Base-by-base conservation (phyloP, 2,797 vertebrate species). In the Falco berigora region DNA sequence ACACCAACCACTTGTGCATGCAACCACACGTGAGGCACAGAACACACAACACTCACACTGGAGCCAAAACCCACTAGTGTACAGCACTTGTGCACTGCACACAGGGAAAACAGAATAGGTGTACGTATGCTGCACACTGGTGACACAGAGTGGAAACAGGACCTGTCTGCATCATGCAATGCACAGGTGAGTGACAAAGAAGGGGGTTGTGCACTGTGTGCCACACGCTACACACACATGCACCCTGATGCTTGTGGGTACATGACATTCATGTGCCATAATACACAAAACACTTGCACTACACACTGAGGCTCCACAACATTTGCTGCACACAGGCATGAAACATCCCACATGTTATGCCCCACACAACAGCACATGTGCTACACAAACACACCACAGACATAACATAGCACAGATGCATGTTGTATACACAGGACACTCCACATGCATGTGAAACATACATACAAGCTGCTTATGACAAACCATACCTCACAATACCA, bases 1-100 rank as follows among this genome's bases (percentile, higher is more conserved):
- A 66, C n/a, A 69, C 23, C 18, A 28, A 14, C 5, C 46, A 38
- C 40, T 7, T 0, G 0, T 4, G 15, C 9, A 6, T 2, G 27
- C n/a, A n/a, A n/a, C 6, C 28, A 9, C n/a, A 1, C 47, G 18
- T 7, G 21, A 66, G 56, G 61, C 44, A 74, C 15, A 55, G 23
- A n/a, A 6, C 30, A 36, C n/a, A 15, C n/a, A 32, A 4, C 52
- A 14, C 4, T 10, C 49, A 24, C 49, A 24, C 47, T 30, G 75
- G 47, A 68, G 73, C 20, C 62, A 52, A 40, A 59, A 8, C 17
- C 17, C 24, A 9, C 20, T 16, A 4, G 7, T 25, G n/a, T n/a
- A 50, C 55, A 42, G 61, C 76, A 4, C 72, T 36, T 5, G 5
- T 1, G 7, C 34, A 4, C 25, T 21, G 27, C 40, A 24, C 24